phyloP scores from a whole-genome alignment of 2,888 invertebrate species.

The Syrista parreyssii region DNA sequence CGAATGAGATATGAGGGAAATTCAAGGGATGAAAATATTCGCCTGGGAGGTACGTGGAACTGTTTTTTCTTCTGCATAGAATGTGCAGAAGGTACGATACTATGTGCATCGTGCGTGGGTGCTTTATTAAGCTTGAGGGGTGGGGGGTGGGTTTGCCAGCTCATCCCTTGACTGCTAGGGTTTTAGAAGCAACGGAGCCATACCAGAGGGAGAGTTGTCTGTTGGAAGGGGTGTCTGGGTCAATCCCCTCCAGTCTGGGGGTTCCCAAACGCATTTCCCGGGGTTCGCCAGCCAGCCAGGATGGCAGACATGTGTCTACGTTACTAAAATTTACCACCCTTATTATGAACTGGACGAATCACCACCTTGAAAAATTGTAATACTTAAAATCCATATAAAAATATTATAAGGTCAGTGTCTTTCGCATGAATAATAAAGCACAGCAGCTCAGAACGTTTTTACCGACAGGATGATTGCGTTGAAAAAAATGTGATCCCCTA shows the following conservation, averaged over 20 bases:
- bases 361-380: background rate
- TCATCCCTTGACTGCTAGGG: constrained; percentile 39
- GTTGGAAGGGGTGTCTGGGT: constrained; percentile 66
- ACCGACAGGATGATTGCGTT: background rate
- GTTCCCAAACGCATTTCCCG: constrained; percentile 64
- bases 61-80: background rate
- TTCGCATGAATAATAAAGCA: no score
- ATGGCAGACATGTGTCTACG: background rate
- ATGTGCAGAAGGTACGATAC: constrained; percentile 16
- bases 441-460: background rate
- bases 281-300: constrained; percentile 42
- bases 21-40: background rate
- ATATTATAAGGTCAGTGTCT: background rate
- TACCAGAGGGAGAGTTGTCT: constrained; percentile 50
- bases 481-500: background rate
- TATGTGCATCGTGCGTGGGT: constrained; percentile 40
- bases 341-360: background rate
- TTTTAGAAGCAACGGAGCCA: constrained; percentile 42
- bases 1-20: background rate
- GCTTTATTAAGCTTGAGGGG: constrained; percentile 42
- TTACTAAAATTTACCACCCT: background rate
- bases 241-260: constrained; percentile 64
- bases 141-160: constrained; percentile 36
- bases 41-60: background rate
- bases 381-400: background rate